Conservation (phyloP, 2,113 vertebrate genomes). For the Pteronura brasiliensis region DNA sequence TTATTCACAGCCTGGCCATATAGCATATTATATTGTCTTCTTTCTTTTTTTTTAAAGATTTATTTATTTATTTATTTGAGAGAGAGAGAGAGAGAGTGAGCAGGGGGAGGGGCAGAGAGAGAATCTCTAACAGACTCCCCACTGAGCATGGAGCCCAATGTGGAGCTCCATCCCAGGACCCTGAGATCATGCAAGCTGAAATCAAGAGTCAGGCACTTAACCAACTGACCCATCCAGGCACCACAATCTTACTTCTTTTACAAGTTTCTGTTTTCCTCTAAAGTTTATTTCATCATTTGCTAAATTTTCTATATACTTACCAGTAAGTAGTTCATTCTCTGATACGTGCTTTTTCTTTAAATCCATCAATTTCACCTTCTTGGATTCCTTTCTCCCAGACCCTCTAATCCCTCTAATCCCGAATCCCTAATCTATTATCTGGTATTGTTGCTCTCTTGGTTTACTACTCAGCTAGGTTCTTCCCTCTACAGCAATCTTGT, state of each 20-base stretch:
- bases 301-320: not conserved
- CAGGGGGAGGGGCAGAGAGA: not conserved
- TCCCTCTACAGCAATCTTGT: not conserved
- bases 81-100: not conserved
- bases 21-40: not conserved
- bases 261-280: not conserved
- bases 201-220: not conserved
- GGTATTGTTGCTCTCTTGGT: not conserved
- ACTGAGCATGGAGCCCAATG: not conserved
- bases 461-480: not conserved
- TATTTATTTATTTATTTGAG: not conserved
- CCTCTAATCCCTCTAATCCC: not conserved
- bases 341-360: not conserved
- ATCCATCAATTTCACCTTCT: not conserved
- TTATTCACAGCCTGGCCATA: not conserved
- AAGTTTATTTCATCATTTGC: slow-evolving; percentile 15
- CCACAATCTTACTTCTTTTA: not conserved
- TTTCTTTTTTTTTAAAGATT: not conserved
- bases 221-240: not conserved
- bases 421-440: not conserved
- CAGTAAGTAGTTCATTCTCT: not conserved
- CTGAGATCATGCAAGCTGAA: not conserved
- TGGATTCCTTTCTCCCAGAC: not conserved
- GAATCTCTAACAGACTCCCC: not conserved
- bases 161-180: not conserved